Percentiles rank a stretch among this genome's conserved stretches.
These are phyloP conservation scores for Arrhopalites spinosus DNA, from an alignment of 2,888 invertebrate genomes.

Conservation along the genomic window DNA sequence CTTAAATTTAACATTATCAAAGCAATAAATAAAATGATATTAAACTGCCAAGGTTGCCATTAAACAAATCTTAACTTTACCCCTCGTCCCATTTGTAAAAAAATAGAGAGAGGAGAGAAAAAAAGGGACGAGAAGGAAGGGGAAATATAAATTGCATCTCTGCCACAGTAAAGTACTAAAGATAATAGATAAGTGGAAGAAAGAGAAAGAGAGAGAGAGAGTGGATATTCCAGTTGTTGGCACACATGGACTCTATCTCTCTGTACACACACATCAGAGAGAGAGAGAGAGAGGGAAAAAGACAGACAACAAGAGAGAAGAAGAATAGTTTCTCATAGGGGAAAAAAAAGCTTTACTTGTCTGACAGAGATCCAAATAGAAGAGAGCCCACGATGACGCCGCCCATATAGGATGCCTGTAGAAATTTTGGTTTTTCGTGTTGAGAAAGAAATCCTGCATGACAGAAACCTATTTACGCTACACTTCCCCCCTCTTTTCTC, in stretches of 20 bases:
- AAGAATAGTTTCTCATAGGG: background rate
- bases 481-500: background rate
- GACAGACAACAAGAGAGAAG: slow-evolving; percentile 3
- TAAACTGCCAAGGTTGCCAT: background rate
- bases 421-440: slow-evolving; percentile 7
- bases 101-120: no score
- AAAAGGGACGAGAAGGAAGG: background rate
- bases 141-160: slow-evolving; percentile 10
- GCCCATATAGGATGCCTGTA: slow-evolving; percentile 49
- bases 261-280: background rate
- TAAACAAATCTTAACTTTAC: background rate
- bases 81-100: no score
- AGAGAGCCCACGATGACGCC: slow-evolving; percentile 52
- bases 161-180: background rate
- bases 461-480: slow-evolving; percentile 17
- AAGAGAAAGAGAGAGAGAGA: no score
- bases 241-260: background rate
- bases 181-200: slow-evolving; percentile 9
- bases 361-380: slow-evolving; percentile 48
- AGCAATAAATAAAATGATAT: slow-evolving; percentile 4
- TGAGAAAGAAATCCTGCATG: slow-evolving; percentile 28
- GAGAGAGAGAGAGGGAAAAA: background rate
- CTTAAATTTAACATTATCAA: background rate
- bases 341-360: slow-evolving; percentile 42
- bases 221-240: background rate